phyloP scores from a whole-genome alignment of 1,140 invertebrate species.

The Neelides sp. region DNA sequence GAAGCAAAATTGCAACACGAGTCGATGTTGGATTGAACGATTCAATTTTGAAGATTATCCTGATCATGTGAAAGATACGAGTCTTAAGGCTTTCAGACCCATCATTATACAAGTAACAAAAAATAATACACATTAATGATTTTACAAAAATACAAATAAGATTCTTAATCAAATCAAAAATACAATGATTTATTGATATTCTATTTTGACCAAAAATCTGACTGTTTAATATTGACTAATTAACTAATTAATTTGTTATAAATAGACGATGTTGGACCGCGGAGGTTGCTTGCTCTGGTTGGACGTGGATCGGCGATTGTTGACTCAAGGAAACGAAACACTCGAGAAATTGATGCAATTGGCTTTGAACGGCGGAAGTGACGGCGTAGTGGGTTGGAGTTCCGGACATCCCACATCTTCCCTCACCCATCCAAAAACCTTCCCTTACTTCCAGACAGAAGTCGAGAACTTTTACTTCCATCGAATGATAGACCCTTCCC shows the following conservation, averaged over 20 bases:
- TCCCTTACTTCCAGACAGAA: constrained; percentile 41
- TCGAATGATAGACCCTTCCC: constrained; percentile 39
- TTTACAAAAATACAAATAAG: not conserved
- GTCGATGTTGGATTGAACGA: constrained; percentile 37
- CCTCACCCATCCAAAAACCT: constrained; percentile 45
- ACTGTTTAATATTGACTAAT: no score
- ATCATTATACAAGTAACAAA: constrained; percentile 41
- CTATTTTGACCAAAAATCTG: not conserved
- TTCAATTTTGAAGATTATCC: constrained; percentile 42
- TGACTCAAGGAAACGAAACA: constrained; percentile 24
- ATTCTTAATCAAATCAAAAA: not conserved
- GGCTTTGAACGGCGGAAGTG: constrained; percentile 24
- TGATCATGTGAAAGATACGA: constrained; percentile 39
- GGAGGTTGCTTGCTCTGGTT: constrained; percentile 41
- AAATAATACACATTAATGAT: not conserved
- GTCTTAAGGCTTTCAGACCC: constrained; percentile 39
- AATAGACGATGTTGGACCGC: constrained; percentile 39
- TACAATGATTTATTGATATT: not conserved
- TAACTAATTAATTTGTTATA: constrained; percentile 16
- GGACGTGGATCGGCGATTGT: constrained; percentile 35
- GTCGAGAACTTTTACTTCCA: constrained; percentile 34
- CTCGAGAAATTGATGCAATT: constrained; percentile 20
- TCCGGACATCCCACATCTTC: constrained; percentile 40
- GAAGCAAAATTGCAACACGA: constrained; percentile 37
- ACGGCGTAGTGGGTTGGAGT: constrained; percentile 29